Conservation (phyloP, 2,113 vertebrate genomes). For the Solenodon paradoxus region DNA sequence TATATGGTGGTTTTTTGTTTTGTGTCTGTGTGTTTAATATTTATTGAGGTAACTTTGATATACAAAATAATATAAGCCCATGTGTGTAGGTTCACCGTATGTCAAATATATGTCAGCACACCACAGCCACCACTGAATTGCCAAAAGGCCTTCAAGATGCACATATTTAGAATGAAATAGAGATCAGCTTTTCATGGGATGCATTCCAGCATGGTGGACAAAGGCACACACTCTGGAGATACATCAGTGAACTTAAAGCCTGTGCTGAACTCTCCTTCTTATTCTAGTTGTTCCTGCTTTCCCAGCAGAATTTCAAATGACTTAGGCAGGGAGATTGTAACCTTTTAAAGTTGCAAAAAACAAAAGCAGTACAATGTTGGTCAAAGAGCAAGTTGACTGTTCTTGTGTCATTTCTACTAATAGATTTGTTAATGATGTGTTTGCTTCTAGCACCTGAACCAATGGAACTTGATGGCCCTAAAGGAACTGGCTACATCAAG, state of each 20-base stretch:
- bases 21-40: too few relatives aligned
- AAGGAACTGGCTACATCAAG: conserved; percentile 92
- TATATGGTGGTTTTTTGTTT: too few relatives aligned
- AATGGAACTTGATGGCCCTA: conserved; percentile 91
- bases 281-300: background rate
- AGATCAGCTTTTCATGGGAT: background rate
- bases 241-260: background rate
- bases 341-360: background rate
- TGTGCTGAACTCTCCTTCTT: background rate
- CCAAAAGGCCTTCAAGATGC: too few relatives aligned
- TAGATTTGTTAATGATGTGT: background rate
- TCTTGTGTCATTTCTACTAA: background rate
- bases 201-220: background rate
- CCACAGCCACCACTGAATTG: too few relatives aligned
- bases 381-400: background rate
- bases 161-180: background rate
- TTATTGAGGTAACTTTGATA: too few relatives aligned
- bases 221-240: background rate
- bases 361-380: background rate
- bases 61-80: too few relatives aligned
- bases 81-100: too few relatives aligned
- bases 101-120: too few relatives aligned
- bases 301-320: background rate
- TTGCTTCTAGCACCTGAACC: conserved; percentile 88
- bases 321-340: background rate